Base-by-base conservation (phyloP, 2,888 invertebrate species). In the Aquatica leii region DNA sequence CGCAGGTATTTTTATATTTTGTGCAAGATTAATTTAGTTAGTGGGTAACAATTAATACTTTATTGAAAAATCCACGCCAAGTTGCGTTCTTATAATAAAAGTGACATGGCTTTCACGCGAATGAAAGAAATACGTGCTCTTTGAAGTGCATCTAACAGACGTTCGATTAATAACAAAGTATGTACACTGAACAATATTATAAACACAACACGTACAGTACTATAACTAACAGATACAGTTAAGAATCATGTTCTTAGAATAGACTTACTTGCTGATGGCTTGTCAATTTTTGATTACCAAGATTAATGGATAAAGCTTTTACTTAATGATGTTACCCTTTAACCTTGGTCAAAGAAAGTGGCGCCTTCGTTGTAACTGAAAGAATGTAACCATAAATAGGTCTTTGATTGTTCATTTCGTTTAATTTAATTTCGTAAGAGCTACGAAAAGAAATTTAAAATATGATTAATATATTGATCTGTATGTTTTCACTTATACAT, bases 271-370 rank as follows among this genome's bases (percentile, higher is more conserved):
- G 51, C 43, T 59, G 59, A 59, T 46, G 51, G 52, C 51, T 59
- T 52, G 59, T 59, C 51, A 41, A 51, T 41, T 24, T 50, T 50
- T 50, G 34, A 51, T 50, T 58, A 59, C 43, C 18, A 51, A 62
- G 53, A 51, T 43, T 51, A 31, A 65, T 62, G 34, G 37, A 15
- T 17, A 37, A 24, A 37, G 40, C 55, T 50, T 15, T 65, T 60
- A 48, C 46, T 60, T 60, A 60, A 60, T 64, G 48, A 57, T 51
- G 31, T 34, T 59, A 54, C 60, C 60, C 65, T 57, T 49, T 65
- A 46, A 57, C 65, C 65, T 46, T 43, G 55, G 48, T 56, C 59
- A 55, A 61, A 61, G 61, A 61, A 61, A 61, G 61, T 61, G 61
- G 55, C 61, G 61, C 55, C 61, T 58, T 63, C 58, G 41, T 53